Conservation (phyloP, 2,888 invertebrate species). For the Fragum fragum region DNA sequence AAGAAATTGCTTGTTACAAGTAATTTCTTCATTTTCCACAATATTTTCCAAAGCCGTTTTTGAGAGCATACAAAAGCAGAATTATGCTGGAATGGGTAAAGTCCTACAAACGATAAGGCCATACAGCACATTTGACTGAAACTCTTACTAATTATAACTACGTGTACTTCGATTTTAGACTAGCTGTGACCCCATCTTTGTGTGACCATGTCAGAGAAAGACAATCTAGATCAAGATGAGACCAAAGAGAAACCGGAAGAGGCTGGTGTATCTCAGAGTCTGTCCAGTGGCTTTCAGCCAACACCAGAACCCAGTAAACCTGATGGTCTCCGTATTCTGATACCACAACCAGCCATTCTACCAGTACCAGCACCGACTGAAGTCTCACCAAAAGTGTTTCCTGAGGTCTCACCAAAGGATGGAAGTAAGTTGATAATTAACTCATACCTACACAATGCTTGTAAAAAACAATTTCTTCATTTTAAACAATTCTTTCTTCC, state of each 20-base stretch:
- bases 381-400: not conserved
- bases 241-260: not conserved
- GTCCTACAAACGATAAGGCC: no score
- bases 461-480: not conserved
- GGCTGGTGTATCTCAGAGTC: not conserved
- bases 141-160: no score
- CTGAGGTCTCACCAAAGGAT: slow-evolving; percentile 1
- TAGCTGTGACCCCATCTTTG: no score
- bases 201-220: not conserved
- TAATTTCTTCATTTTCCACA: no score
- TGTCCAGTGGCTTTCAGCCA: not conserved
- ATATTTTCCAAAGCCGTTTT: no score
- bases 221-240: not conserved
- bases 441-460: no score
- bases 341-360: slow-evolving; percentile 4
- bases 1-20: no score
- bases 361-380: not conserved
- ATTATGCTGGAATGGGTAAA: no score
- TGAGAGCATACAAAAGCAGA: no score
- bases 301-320: not conserved
- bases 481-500: no score
- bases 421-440: not conserved
- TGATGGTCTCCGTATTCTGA: not conserved
- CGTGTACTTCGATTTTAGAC: no score
- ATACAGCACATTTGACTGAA: no score